Percentiles rank a stretch among this genome's conserved stretches.
Evolutionary conservation across 2,797 vertebrate species (phyloP).

Genomic region (Clarias pachynema): DNA sequence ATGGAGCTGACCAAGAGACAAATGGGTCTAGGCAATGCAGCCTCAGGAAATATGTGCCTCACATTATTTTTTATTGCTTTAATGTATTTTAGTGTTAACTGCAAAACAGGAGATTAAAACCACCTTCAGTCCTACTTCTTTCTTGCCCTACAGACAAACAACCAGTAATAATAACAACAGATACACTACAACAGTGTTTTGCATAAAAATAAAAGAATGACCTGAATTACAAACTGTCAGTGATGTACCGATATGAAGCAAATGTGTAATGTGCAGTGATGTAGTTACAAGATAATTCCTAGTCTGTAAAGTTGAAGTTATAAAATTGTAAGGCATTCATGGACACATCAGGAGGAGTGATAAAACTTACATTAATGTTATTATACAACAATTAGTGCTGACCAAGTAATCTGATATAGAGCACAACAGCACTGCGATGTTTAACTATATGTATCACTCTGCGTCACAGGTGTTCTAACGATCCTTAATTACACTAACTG

Average conservation of each 20-base stretch:
- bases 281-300: background rate
- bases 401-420: no score
- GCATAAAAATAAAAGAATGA: conserved; percentile 59
- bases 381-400: background rate
- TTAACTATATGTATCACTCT: no score
- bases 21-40: conserved; percentile 73
- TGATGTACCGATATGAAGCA: background rate
- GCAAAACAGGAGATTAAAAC: conserved; percentile 71
- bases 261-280: background rate
- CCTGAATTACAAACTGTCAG: conserved; percentile 22
- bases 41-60: conserved; percentile 72
- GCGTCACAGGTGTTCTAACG: no score
- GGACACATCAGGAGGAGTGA: background rate
- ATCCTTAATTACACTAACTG: no score
- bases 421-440: no score
- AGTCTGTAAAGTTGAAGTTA: background rate
- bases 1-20: conserved; percentile 79
- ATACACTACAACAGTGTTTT: conserved; percentile 45
- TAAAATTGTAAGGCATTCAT: background rate
- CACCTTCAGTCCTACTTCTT: conserved; percentile 66
- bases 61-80: conserved; percentile 76
- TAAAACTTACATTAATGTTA: background rate
- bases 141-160: conserved; percentile 52
- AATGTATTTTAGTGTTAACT: conserved; percentile 78
- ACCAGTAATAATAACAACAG: conserved; percentile 29